Evolutionary conservation across 2,797 vertebrate species (phyloP).

Genomic region (Ctenopoma kingsleyae): DNA sequence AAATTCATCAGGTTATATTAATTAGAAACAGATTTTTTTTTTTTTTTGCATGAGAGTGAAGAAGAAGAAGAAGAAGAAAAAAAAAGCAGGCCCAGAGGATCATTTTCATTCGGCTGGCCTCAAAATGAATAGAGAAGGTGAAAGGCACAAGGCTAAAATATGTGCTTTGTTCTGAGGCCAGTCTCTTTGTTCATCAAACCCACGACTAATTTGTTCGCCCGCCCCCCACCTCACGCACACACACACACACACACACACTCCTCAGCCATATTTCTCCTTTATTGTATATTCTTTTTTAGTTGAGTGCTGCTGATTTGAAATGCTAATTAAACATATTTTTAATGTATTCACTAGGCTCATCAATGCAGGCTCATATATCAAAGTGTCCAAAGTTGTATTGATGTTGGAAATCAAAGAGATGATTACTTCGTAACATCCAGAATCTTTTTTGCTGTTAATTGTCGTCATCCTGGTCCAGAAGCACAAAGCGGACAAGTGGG

Average conservation of each 20-base stretch:
- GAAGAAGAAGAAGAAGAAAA: slow-evolving; percentile 81
- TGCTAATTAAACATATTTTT: slow-evolving; percentile 89
- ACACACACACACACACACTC: slow-evolving; percentile 49
- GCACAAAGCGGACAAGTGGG: slow-evolving; percentile 18
- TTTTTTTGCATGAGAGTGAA: slow-evolving; percentile 78
- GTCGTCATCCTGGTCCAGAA: slow-evolving; percentile 68
- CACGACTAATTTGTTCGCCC: slow-evolving; percentile 79
- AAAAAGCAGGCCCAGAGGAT: slow-evolving; percentile 66
- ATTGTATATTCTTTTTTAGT: slow-evolving; percentile 86
- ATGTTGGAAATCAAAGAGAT: slow-evolving; percentile 87
- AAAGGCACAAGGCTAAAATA: slow-evolving; percentile 81
- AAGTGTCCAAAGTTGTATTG: slow-evolving; percentile 88
- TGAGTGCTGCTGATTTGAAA: slow-evolving; percentile 83
- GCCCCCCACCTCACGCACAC: slow-evolving; percentile 52
- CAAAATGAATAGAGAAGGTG: slow-evolving; percentile 83
- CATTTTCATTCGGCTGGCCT: slow-evolving; percentile 80
- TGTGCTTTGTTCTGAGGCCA: slow-evolving; percentile 79
- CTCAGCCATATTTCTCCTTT: slow-evolving; percentile 79
- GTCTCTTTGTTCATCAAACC: slow-evolving; percentile 84
- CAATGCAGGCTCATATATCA: slow-evolving; percentile 86
- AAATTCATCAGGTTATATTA: slow-evolving; percentile 86
- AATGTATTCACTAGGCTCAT: slow-evolving; percentile 87
- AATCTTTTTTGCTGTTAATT: slow-evolving; percentile 75
- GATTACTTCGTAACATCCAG: slow-evolving; percentile 84
- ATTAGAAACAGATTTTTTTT: slow-evolving; percentile 84